Evolutionary conservation across 2,888 invertebrate species (phyloP).

Genomic region (Iselma pallidipennis): DNA sequence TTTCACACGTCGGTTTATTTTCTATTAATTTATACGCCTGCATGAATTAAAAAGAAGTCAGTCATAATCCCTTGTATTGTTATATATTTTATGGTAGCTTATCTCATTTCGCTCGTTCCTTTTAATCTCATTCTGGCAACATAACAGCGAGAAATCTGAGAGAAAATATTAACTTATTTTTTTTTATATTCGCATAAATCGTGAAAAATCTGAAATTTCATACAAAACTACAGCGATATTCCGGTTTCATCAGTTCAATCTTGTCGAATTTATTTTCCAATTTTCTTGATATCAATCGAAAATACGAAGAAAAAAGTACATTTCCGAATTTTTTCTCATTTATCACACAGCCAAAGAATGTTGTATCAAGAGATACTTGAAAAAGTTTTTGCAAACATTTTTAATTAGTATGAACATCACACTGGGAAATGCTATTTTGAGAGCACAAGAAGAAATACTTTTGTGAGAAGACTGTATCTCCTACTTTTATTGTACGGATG

Average conservation of each 20-base stretch:
- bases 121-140: constrained; percentile 21
- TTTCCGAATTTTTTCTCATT: neutral
- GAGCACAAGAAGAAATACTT: neutral
- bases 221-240: constrained; percentile 7
- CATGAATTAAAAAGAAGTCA: constrained; percentile 1
- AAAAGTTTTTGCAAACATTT: neutral
- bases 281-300: neutral
- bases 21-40: neutral
- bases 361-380: neutral
- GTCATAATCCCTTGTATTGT: constrained; percentile 24
- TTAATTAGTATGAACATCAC: neutral
- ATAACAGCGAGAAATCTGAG: constrained; percentile 21
- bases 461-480: constrained; percentile 11
- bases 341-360: neutral
- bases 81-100: constrained; percentile 22
- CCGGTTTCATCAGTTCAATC: neutral
- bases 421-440: neutral
- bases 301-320: neutral
- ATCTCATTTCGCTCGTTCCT: constrained; percentile 24
- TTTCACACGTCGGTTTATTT: neutral
- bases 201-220: constrained; percentile 15
- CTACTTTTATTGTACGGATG: constrained; percentile 17
- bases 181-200: constrained; percentile 23
- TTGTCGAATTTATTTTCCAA: neutral
- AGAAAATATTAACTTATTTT: constrained; percentile 25